Evolutionary conservation across 1,140 invertebrate species (phyloP), one percentile per base, ranked within the genome.

Genomic region (Lordiphosa clarofinis): DNA sequence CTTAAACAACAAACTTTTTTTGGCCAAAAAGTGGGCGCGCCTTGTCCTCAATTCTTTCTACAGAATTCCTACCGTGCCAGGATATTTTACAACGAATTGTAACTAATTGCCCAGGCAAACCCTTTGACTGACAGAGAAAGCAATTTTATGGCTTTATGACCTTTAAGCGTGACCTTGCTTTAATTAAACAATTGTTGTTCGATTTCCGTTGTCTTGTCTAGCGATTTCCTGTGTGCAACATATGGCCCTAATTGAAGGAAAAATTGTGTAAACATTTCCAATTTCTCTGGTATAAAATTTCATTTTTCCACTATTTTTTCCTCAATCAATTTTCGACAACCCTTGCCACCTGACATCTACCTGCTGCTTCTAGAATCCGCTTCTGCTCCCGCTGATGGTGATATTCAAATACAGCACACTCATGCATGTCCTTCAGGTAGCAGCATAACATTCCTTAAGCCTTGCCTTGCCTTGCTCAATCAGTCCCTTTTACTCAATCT

Each of bases 1-100:
- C 71, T 71, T 52, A 65, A 54, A 60, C 74, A 56, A 68, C 62
- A 68, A 86, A 86, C 81, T 79, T 56, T 70, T 78, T 78, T 31
- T 31, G 28, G 28, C 28, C 24, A 13, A 28, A 31, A 11, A 46
- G 43, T 46, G 43, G 43, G 43, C 43, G 43, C 43, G 43, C 31
- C 43, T 33, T 13, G 24, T 46, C n/a, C 10, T 44, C 42, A 46
- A 46, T 46, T 24, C 7, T 46, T 46, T 46, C 43, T 33, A 4
- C 28, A 46, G 43, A 46, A 44, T 31, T 31, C 12, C n/a, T 11
- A 8, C 7, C 7, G 11, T 31, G 3, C 21, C 24, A 44, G 24
- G 42, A 28, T 8, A 31, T n/a, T 21, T 28, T 11, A 11, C 8
- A 31, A 28, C 21, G 43, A 44, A 28, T 44, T 12, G 21, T 10